These are phyloP conservation scores for Tenthredo distinguenda DNA, from an alignment of 2,888 invertebrate genomes.

Conservation along the genomic window DNA sequence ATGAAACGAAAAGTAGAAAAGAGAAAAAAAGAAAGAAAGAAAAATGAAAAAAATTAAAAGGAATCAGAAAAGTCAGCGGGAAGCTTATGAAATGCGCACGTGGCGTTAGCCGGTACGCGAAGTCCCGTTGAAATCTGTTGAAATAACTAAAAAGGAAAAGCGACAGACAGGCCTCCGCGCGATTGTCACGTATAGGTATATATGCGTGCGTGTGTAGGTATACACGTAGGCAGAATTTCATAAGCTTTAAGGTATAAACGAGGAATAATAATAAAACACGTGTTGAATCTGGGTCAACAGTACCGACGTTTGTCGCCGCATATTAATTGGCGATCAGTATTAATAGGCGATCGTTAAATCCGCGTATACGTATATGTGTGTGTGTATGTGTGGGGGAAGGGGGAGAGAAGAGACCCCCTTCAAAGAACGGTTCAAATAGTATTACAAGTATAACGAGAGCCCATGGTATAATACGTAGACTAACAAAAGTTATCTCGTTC, in stretches of 20 bases:
- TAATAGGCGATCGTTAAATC: slow-evolving; percentile 10
- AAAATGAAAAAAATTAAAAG: neutral
- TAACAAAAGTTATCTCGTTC: slow-evolving; percentile 22
- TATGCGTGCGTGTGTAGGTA: too few species aligned
- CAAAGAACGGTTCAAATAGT: neutral
- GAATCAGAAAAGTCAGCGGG: slow-evolving; percentile 33
- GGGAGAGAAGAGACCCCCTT: neutral
- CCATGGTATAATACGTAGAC: neutral
- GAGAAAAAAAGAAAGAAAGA: neutral
- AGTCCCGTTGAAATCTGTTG: slow-evolving; percentile 15
- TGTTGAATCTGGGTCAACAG: slow-evolving; percentile 36
- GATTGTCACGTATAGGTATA: slow-evolving; percentile 1
- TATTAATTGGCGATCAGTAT: slow-evolving; percentile 15
- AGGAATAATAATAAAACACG: slow-evolving; percentile 22
- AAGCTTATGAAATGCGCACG: slow-evolving; percentile 45
- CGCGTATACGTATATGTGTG: neutral
- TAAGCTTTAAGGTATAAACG: neutral
- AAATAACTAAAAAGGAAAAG: slow-evolving; percentile 21
- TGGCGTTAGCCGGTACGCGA: neutral
- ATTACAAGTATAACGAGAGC: neutral
- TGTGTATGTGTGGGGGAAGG: neutral
- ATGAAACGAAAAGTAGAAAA: neutral
- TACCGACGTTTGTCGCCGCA: slow-evolving; percentile 15
- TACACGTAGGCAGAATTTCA: slow-evolving; percentile 6
- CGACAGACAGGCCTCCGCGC: neutral